phyloP scores from a whole-genome alignment of 2,888 invertebrate species.

The Cosmopolites sordidus region DNA sequence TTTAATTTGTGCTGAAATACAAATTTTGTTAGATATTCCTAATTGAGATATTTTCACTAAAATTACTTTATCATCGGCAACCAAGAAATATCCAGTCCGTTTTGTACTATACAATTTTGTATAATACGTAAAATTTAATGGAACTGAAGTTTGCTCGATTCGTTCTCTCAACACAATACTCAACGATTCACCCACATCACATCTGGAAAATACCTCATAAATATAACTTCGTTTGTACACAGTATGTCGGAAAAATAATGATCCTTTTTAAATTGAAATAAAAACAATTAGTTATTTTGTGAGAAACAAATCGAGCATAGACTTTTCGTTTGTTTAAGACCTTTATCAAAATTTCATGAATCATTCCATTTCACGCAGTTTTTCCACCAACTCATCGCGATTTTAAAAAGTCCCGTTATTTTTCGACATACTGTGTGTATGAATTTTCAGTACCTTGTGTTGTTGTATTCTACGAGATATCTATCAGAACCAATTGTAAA shows the following conservation, averaged over 20 bases:
- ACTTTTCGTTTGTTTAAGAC: too few relatives aligned
- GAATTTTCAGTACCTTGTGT: slow-evolving; percentile 22
- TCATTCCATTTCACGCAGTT: too few relatives aligned
- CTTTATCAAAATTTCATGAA: too few relatives aligned
- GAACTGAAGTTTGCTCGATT: slow-evolving; percentile 61
- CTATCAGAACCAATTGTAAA: slow-evolving; percentile 59
- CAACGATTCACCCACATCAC: slow-evolving; percentile 38
- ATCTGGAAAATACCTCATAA: slow-evolving; percentile 4
- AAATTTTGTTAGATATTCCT: neutral
- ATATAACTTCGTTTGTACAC: neutral
- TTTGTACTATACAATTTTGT: slow-evolving; percentile 21
- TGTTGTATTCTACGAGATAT: slow-evolving; percentile 37
- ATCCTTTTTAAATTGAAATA: too few relatives aligned
- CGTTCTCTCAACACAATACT: slow-evolving; percentile 52
- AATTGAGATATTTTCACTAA: slow-evolving; percentile 2
- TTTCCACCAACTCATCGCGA: too few relatives aligned
- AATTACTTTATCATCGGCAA: slow-evolving; percentile 59
- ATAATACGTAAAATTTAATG: slow-evolving; percentile 46
- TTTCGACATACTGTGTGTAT: too few relatives aligned
- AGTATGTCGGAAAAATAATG: too few relatives aligned
- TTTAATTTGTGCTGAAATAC: slow-evolving; percentile 63
- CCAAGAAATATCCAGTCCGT: slow-evolving; percentile 47
- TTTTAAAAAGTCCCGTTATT: too few relatives aligned
- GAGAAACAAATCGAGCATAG: too few relatives aligned
- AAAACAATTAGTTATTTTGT: too few relatives aligned